phyloP scores from a whole-genome alignment of 2,888 invertebrate species.

The Actias luna region DNA sequence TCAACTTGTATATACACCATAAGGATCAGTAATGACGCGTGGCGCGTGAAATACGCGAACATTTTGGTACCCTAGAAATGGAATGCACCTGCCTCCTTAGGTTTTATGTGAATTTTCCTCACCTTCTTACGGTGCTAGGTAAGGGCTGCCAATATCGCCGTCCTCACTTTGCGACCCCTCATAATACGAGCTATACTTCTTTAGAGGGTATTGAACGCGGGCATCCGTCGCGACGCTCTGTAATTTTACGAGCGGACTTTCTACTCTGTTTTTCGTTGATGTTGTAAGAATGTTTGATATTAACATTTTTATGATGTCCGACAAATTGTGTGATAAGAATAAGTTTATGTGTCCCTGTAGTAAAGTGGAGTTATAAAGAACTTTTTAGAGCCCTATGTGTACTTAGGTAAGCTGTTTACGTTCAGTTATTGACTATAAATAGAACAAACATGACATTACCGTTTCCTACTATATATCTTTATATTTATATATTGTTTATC shows the following conservation, averaged over 20 bases:
- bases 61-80: slow-evolving; percentile 76
- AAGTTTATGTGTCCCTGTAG: slow-evolving; percentile 13
- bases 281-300: slow-evolving; percentile 48
- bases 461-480: neutral
- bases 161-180: slow-evolving; percentile 80
- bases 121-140: slow-evolving; percentile 72
- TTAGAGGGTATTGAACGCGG: slow-evolving; percentile 75
- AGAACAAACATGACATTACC: neutral
- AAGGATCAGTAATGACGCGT: slow-evolving; percentile 69
- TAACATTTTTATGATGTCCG: slow-evolving; percentile 53
- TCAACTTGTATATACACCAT: slow-evolving; percentile 52
- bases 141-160: slow-evolving; percentile 77
- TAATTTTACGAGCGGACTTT: slow-evolving; percentile 66
- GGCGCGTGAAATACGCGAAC: slow-evolving; percentile 77
- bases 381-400: slow-evolving; percentile 11
- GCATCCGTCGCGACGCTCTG: slow-evolving; percentile 51
- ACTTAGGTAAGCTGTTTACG: slow-evolving; percentile 9
- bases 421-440: slow-evolving; percentile 6
- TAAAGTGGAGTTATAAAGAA: slow-evolving; percentile 12
- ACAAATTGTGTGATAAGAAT: slow-evolving; percentile 40
- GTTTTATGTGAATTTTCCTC: slow-evolving; percentile 80
- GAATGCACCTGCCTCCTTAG: slow-evolving; percentile 81
- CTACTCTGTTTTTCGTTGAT: slow-evolving; percentile 55
- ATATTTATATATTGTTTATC: neutral
- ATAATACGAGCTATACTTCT: slow-evolving; percentile 78